phyloP scores from a whole-genome alignment of 2,888 invertebrate genomes.

The Acleris cristana region DNA sequence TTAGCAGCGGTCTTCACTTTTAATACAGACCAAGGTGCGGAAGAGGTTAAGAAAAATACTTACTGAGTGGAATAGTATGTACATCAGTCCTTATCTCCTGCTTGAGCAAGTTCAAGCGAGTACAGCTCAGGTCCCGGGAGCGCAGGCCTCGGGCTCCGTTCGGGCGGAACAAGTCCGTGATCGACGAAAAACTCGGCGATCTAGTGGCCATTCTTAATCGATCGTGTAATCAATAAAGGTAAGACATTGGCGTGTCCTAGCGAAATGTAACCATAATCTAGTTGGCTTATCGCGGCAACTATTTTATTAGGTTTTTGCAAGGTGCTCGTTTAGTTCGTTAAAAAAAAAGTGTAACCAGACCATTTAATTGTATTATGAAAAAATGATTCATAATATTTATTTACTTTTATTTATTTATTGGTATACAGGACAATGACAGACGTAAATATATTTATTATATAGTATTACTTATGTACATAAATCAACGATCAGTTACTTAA shows the following conservation, averaged over 20 bases:
- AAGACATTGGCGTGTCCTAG: background rate
- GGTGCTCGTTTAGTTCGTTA: background rate
- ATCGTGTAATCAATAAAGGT: background rate
- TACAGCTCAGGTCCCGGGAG: conserved; percentile 69
- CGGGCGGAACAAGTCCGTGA: conserved; percentile 73
- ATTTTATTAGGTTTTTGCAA: too few relatives aligned
- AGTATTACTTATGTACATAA: too few relatives aligned
- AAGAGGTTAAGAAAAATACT: conserved; percentile 45
- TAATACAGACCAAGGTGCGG: background rate
- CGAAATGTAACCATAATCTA: conserved; percentile 9
- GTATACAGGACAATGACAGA: too few relatives aligned
- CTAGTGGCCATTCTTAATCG: conserved; percentile 49
- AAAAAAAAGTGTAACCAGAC: background rate
- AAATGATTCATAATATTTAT: too few relatives aligned
- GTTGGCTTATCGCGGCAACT: conserved; percentile 14
- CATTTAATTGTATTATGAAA: background rate
- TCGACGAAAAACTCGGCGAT: conserved; percentile 61
- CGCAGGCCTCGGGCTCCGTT: conserved; percentile 64
- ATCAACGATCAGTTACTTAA: too few relatives aligned
- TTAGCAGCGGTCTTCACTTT: too few relatives aligned
- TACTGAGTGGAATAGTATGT: conserved; percentile 78
- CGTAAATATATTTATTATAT: too few relatives aligned
- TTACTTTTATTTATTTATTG: too few relatives aligned
- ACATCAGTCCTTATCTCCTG: conserved; percentile 83
- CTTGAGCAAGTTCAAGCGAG: conserved; percentile 80